Evolutionary conservation across 2,888 invertebrate species (phyloP), one percentile per base, ranked within the genome.

Genomic region (Drosophila mulleri): DNA sequence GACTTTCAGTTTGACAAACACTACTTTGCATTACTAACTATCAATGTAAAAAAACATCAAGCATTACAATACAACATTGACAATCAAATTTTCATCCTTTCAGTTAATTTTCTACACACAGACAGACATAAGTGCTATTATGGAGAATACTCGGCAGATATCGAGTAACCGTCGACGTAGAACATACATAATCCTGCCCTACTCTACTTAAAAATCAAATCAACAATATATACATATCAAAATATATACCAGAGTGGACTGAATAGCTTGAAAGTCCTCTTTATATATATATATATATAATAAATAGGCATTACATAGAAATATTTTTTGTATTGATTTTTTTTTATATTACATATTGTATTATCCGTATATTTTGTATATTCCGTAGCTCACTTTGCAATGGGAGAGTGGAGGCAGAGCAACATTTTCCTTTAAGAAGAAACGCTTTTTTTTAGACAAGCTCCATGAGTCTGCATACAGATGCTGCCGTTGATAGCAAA

Each of bases 21-120:
- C 6, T 5, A 11, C 18, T 3, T 26, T 32, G 5, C 14, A 45
- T 0, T 14, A 35, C 32, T 47, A 23, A 16, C 23, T 32, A 20
- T 26, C n/a, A 50, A 42, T 37, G n/a, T 44, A 37, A 35, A 39
- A 39, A 63, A 63, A 60, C 56, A 59, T 14, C 63, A 69, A 70
- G 61, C 52, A 65, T 62, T 44, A 78, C 74, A 62, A 48, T 37
- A 78, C 79, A 78, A 74, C 61, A 72, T 60, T 18, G 67, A 75
- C 47, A 53, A n/a, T 47, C 35, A 59, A 63, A 62, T 11, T 42
- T 58, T 44, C 23, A 61, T 62, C 9, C 32, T 42, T 44, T 44
- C 47, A 62, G 37, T 57, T 29, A 56, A 62, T 52, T 59, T 59
- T 57, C 42, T 62, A 67, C 52, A 58, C 50, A 62, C 56, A 52